Percentiles rank a stretch among this genome's conserved stretches.
These are phyloP conservation scores for Emydura subglobosa DNA, from an alignment of 2,113 vertebrate species.

Conservation along the genomic window DNA sequence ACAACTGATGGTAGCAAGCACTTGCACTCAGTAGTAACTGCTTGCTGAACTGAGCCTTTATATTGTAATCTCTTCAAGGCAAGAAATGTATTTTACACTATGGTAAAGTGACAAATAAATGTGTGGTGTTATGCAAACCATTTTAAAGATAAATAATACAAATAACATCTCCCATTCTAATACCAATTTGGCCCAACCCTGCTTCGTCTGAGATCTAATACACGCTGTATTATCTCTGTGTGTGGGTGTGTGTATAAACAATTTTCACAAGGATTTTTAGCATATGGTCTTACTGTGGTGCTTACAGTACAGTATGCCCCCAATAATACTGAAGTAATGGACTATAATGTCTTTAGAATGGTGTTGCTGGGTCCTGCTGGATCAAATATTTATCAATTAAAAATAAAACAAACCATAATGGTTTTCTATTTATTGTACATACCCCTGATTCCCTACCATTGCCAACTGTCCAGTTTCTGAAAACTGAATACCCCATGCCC, in stretches of 20 bases:
- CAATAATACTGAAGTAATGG: not conserved
- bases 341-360: not conserved
- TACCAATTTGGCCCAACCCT: not conserved
- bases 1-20: not conserved
- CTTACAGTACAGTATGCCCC: not conserved
- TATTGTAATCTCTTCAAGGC: not conserved
- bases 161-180: not conserved
- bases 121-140: not conserved
- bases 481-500: not conserved
- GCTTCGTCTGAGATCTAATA: not conserved
- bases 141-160: not conserved
- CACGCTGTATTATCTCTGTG: not conserved
- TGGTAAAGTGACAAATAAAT: not conserved
- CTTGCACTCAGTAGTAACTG: not conserved
- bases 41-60: not conserved
- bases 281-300: not conserved
- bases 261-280: not conserved
- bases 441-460: not conserved
- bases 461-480: not conserved
- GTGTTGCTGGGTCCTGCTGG: not conserved
- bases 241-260: not conserved
- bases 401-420: not conserved
- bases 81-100: not conserved
- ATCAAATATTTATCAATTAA: not conserved
- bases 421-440: not conserved